Evolutionary conservation across 2,888 invertebrate genomes (phyloP).

Genomic region (Monoplex corrugatus): DNA sequence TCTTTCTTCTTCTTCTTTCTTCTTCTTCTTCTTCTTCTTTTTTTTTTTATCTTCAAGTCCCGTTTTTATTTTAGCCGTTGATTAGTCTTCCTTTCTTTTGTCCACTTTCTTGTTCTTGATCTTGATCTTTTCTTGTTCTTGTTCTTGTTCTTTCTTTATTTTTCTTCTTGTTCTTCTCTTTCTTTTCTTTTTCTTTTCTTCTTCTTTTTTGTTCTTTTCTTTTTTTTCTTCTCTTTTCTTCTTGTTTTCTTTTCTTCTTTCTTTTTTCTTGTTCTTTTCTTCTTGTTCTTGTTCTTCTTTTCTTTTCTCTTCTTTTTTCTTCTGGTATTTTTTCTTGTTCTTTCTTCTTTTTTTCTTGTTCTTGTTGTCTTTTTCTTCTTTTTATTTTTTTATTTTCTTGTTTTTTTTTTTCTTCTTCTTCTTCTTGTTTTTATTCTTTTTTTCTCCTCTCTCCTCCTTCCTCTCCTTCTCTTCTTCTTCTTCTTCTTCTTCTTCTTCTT

Average conservation of each 20-base stretch:
- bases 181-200: background rate
- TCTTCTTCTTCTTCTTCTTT: background rate
- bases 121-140: background rate
- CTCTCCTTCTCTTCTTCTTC: background rate
- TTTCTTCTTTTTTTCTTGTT: background rate
- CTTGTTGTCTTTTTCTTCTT: background rate
- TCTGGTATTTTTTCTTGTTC: background rate
- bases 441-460: background rate
- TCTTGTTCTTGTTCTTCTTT: background rate
- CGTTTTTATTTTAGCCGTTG: too few species aligned
- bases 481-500: too few species aligned
- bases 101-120: background rate
- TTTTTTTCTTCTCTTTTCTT: background rate
- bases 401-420: background rate
- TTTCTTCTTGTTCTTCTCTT: background rate
- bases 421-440: constrained; percentile 31
- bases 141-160: background rate
- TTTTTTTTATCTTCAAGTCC: constrained; percentile 12
- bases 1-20: constrained; percentile 17
- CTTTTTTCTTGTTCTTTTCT: background rate
- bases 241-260: background rate
- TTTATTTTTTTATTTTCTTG: background rate
- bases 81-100: background rate
- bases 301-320: background rate
- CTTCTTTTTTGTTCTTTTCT: background rate